phyloP scores from a whole-genome alignment of 35 echinoderm and acorn worm genomes.

The Apostichopus californicus region DNA sequence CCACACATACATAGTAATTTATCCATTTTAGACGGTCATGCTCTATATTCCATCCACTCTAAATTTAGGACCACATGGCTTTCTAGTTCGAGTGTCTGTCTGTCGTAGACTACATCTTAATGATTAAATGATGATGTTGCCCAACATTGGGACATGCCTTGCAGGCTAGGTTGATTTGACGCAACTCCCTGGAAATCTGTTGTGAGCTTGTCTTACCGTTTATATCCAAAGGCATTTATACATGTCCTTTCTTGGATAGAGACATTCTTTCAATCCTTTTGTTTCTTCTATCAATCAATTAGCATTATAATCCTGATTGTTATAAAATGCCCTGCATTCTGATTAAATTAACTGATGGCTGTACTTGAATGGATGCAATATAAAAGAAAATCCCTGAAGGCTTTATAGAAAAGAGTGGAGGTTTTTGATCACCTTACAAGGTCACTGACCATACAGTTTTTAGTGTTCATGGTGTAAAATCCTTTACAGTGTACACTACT shows the following conservation, averaged over 20 bases:
- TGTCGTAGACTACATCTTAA: no score
- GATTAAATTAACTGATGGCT: not conserved
- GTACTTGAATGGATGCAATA: not conserved
- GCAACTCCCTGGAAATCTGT: not conserved
- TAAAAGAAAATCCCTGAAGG: not conserved
- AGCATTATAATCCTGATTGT: not conserved
- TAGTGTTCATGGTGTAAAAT: not conserved
- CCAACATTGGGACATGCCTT: no score
- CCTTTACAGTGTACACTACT: no score
- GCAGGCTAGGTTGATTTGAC: not conserved
- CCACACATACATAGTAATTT: no score
- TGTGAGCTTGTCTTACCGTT: not conserved
- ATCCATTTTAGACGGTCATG: no score
- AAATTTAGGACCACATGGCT: no score
- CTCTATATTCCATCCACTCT: no score
- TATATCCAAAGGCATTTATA: not conserved
- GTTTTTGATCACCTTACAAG: conserved; percentile 35
- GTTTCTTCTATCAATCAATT: not conserved
- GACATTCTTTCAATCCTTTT: not conserved
- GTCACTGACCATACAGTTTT: conserved; percentile 17
- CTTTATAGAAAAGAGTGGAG: not conserved
- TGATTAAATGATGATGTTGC: no score
- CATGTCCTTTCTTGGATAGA: not conserved
- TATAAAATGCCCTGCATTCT: not conserved
- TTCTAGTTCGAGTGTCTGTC: no score